Evolutionary conservation across 92 coral and sea anemone species (phyloP).

Genomic region (Palythoa caribaeorum): DNA sequence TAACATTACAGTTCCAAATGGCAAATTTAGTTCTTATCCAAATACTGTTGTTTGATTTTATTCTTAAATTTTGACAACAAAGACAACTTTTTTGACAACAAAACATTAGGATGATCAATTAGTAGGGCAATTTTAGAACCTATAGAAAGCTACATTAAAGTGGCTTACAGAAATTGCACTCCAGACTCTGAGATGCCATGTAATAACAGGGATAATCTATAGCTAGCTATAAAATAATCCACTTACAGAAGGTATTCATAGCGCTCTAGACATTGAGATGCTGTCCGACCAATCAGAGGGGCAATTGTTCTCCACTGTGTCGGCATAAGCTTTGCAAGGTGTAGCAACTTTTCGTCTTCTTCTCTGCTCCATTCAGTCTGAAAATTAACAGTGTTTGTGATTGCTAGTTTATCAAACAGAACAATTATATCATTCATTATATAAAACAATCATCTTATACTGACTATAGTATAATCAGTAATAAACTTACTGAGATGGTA

Average conservation of each 20-base stretch:
- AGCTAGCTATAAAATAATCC: not conserved
- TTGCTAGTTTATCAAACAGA: not conserved
- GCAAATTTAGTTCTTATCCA: too few species aligned
- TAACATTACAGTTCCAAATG: too few species aligned
- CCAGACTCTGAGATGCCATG: slow-evolving; percentile 96
- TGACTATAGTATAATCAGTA: too few species aligned
- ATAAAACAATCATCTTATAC: too few species aligned
- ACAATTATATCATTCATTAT: not conserved
- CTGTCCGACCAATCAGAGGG: slow-evolving; percentile 78
- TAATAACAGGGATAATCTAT: slow-evolving; percentile 20
- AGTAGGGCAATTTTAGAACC: too few species aligned
- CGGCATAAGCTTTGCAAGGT: slow-evolving; percentile 98
- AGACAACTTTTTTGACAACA: too few species aligned
- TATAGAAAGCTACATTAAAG: not conserved
- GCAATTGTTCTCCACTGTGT: slow-evolving; percentile 92
- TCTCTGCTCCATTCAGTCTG: slow-evolving; percentile 99
- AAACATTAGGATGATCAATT: too few species aligned
- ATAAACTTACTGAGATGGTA: too few species aligned
- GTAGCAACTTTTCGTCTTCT: slow-evolving; percentile 98
- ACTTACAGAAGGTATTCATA: slow-evolving; percentile 94
- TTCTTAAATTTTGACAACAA: too few species aligned
- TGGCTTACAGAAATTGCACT: slow-evolving; percentile 87
- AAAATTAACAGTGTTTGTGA: not conserved
- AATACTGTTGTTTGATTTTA: too few species aligned
- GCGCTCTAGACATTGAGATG: slow-evolving; percentile 95